A percentile compares a stretch with the other conserved stretches of the same genome.
phyloP scores from a whole-genome alignment of 2,797 vertebrate genomes.

The Gymnoscopelus microlampas region DNA sequence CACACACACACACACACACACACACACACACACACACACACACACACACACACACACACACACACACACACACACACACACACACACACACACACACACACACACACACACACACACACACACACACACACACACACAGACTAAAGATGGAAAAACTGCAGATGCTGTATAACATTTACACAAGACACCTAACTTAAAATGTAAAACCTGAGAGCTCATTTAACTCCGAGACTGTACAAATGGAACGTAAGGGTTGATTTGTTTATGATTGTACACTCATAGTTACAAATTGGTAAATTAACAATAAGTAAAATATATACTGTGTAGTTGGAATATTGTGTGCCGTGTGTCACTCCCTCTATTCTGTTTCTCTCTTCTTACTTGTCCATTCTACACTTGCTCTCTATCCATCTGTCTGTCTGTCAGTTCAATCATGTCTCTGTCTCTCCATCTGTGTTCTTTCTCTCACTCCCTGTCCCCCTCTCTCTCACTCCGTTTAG shows the following conservation, averaged over 20 bases:
- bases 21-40: background rate
- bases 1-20: conserved; percentile 1
- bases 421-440: background rate
- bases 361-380: too few species aligned
- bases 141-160: background rate
- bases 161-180: background rate
- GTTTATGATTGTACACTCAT: too few species aligned
- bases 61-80: background rate
- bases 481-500: background rate
- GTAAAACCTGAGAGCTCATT: too few species aligned
- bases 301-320: too few species aligned
- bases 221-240: too few species aligned
- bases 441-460: background rate
- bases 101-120: conserved; percentile 4
- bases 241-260: too few species aligned
- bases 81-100: conserved; percentile 2
- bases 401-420: conserved; percentile 4
- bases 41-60: conserved; percentile 1
- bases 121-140: background rate
- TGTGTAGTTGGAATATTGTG: too few species aligned
- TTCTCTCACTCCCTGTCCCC: background rate
- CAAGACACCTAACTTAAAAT: too few species aligned
- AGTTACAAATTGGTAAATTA: too few species aligned
- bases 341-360: too few species aligned
- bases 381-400: too few species aligned